These are phyloP conservation scores for Belgica antarctica DNA, from an alignment of 2,888 invertebrate species.

Conservation along the genomic window DNA sequence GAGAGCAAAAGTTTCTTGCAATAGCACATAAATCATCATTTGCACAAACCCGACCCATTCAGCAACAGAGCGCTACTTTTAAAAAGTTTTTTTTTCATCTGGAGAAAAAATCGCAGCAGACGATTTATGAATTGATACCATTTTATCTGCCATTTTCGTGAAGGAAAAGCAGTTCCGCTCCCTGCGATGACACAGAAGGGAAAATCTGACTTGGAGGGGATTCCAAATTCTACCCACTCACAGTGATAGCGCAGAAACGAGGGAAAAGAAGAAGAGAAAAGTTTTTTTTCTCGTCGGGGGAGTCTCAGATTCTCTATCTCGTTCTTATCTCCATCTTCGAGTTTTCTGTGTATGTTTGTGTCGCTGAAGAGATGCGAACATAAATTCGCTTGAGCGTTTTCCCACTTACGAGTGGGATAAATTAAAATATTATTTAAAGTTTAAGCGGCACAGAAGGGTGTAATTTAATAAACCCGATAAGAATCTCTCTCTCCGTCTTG, in stretches of 20 bases:
- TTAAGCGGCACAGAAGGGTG: slow-evolving; percentile 35
- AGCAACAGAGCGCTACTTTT: slow-evolving; percentile 23
- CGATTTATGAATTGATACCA: slow-evolving; percentile 29
- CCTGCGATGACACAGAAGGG: background rate
- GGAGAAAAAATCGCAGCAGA: background rate
- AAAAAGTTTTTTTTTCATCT: background rate
- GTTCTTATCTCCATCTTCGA: slow-evolving; percentile 12
- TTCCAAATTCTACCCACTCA: background rate
- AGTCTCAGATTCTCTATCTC: background rate
- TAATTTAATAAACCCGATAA: slow-evolving; percentile 43
- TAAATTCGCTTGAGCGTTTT: background rate
- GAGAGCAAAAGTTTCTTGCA: background rate
- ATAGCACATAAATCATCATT: background rate
- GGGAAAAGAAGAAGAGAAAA: background rate
- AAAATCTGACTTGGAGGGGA: background rate
- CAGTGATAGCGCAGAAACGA: background rate
- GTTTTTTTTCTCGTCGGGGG: no score
- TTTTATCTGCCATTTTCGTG: slow-evolving; percentile 26
- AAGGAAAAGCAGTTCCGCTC: background rate
- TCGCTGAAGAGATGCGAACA: background rate
- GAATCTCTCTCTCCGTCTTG: slow-evolving; percentile 11
- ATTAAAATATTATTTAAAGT: slow-evolving; percentile 43
- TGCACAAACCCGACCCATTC: background rate
- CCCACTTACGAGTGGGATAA: slow-evolving; percentile 18
- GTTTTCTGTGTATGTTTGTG: background rate